Conservation (phyloP, 2,888 invertebrate species). For the Liodrosophila aerea region DNA sequence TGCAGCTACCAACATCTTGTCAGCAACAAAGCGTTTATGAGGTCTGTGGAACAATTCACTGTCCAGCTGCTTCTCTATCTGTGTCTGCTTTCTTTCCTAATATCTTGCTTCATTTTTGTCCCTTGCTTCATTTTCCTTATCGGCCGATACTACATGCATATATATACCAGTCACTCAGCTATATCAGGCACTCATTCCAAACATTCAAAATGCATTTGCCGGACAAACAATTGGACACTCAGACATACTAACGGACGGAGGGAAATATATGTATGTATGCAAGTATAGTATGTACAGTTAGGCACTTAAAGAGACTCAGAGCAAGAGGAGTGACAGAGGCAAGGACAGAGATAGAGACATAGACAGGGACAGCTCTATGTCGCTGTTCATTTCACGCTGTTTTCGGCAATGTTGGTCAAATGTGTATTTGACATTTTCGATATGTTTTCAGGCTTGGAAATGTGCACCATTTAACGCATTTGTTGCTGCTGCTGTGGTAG, state of each 20-base stretch:
- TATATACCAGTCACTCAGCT: conserved; percentile 8
- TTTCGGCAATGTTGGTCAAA: conserved; percentile 60
- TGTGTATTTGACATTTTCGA: conserved; percentile 75
- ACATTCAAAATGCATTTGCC: conserved; percentile 39
- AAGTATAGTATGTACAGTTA: too few relatives aligned
- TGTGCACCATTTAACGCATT: conserved; percentile 64
- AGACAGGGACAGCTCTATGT: conserved; percentile 30
- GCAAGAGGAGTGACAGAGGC: neutral
- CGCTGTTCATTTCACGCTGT: conserved; percentile 56
- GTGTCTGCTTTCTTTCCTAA: too few relatives aligned
- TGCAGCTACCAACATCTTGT: conserved; percentile 28
- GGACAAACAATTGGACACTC: conserved; percentile 1
- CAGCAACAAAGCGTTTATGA: conserved; percentile 26
- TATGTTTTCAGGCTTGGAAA: conserved; percentile 58
- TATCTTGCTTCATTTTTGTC: too few relatives aligned
- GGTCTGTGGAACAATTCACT: neutral
- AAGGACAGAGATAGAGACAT: neutral
- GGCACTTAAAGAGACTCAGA: too few relatives aligned
- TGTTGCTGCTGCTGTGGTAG: conserved; percentile 22
- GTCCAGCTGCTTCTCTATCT: too few relatives aligned
- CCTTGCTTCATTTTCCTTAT: neutral
- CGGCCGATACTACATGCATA: too few relatives aligned
- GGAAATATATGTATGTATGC: too few relatives aligned
- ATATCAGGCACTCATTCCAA: conserved; percentile 21
- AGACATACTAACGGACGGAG: neutral